phyloP scores from a whole-genome alignment of 2,888 invertebrate genomes.

The Lycia hirtaria region DNA sequence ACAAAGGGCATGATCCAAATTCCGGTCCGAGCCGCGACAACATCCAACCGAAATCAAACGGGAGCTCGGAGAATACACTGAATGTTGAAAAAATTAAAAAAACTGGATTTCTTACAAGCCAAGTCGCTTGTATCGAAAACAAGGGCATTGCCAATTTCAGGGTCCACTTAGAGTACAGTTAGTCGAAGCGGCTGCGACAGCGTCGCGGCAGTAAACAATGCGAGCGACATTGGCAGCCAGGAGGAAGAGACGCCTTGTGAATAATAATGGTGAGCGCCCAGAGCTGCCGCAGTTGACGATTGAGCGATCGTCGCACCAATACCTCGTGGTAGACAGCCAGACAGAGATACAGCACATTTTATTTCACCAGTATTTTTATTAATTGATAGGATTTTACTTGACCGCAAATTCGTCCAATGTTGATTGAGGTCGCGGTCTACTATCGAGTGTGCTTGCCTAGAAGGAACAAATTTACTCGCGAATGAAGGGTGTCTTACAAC shows the following conservation, averaged over 20 bases:
- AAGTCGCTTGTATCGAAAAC: constrained; percentile 63
- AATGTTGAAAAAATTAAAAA: background rate
- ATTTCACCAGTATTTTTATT: no score
- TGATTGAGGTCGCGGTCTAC: no score
- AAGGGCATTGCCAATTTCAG: constrained; percentile 84
- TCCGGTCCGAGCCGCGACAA: constrained; percentile 37
- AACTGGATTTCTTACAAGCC: constrained; percentile 47
- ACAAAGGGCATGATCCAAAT: constrained; percentile 69
- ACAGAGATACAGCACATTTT: constrained; percentile 38
- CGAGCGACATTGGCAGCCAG: constrained; percentile 80
- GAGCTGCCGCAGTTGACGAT: constrained; percentile 46
- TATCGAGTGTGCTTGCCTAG: no score
- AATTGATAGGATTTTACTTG: no score
- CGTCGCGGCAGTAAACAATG: constrained; percentile 71
- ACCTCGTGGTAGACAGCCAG: constrained; percentile 28
- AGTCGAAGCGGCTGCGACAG: constrained; percentile 57
- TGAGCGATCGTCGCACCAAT: constrained; percentile 38
- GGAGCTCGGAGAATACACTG: background rate
- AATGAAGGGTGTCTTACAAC: no score
- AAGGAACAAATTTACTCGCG: no score
- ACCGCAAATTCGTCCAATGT: no score
- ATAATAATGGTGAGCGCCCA: constrained; percentile 70
- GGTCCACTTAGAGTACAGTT: constrained; percentile 81
- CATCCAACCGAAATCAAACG: constrained; percentile 1
- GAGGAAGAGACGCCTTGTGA: constrained; percentile 76